phyloP scores from a whole-genome alignment of 2,113 vertebrate genomes.

The Micromys minutus region DNA sequence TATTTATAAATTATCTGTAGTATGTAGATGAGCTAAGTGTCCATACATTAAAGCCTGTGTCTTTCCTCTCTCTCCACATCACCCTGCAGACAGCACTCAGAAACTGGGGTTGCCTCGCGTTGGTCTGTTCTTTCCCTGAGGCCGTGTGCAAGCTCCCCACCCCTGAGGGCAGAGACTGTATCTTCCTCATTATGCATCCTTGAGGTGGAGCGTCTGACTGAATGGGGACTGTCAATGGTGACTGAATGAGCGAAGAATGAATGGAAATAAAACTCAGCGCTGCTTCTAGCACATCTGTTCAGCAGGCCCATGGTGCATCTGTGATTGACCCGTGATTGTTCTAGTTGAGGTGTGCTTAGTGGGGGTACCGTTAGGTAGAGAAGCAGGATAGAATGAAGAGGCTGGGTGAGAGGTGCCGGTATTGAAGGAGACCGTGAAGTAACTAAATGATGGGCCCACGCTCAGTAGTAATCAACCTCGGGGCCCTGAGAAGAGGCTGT shows the following conservation, averaged over 20 bases:
- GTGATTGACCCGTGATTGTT: background rate
- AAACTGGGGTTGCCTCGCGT: background rate
- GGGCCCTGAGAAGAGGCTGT: background rate
- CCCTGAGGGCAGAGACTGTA: background rate
- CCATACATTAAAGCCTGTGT: background rate
- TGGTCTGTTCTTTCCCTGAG: background rate
- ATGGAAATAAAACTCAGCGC: background rate
- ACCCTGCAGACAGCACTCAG: background rate
- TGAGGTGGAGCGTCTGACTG: background rate
- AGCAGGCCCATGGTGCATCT: background rate
- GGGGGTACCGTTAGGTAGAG: background rate
- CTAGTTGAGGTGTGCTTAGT: too few relatives aligned
- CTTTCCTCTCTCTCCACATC: background rate
- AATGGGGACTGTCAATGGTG: background rate
- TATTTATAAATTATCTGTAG: background rate
- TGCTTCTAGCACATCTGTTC: background rate
- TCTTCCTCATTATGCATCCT: background rate
- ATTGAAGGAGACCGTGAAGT: background rate
- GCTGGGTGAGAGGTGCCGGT: background rate
- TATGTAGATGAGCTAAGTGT: background rate
- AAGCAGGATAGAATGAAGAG: background rate
- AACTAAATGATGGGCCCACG: background rate
- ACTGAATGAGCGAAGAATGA: background rate
- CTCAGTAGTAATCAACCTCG: background rate
- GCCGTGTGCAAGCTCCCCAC: background rate